Percentiles rank a stretch among this genome's conserved stretches.
Evolutionary conservation across 2,113 vertebrate species (phyloP).

Genomic region (Meleagris gallopavo): DNA sequence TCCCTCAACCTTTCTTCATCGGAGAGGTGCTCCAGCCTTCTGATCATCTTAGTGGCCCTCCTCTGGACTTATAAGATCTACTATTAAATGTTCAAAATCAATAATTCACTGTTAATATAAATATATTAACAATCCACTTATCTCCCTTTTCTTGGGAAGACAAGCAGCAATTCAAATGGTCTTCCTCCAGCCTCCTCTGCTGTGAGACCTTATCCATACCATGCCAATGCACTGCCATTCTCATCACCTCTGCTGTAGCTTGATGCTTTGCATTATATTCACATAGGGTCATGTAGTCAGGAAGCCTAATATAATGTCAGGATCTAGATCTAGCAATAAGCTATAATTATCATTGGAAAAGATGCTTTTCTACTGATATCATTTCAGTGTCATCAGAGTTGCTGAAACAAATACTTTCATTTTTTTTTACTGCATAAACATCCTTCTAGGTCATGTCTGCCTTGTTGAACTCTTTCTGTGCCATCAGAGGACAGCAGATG

Average conservation of each 20-base stretch:
- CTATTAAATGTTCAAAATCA: background rate
- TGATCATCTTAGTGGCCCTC: background rate
- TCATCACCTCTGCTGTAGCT: background rate
- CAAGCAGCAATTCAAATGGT: background rate
- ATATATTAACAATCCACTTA: background rate
- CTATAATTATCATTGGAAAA: background rate
- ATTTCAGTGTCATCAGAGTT: constrained; percentile 11
- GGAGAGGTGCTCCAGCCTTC: background rate
- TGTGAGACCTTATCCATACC: background rate
- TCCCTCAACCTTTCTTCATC: background rate
- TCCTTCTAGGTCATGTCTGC: background rate
- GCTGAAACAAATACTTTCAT: constrained; percentile 29
- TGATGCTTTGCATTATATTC: background rate
- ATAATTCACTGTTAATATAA: background rate
- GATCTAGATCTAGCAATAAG: background rate
- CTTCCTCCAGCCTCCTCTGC: background rate
- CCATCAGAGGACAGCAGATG: background rate
- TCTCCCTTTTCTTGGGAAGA: background rate
- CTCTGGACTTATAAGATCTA: background rate
- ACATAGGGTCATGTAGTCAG: background rate
- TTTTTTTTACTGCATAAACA: constrained; percentile 32
- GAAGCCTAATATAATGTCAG: background rate
- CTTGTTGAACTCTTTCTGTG: background rate
- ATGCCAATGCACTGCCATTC: background rate
- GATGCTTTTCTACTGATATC: constrained; percentile 2